phyloP scores from a whole-genome alignment of 1,140 invertebrate species.

The Stratiolaelaps scimitus region DNA sequence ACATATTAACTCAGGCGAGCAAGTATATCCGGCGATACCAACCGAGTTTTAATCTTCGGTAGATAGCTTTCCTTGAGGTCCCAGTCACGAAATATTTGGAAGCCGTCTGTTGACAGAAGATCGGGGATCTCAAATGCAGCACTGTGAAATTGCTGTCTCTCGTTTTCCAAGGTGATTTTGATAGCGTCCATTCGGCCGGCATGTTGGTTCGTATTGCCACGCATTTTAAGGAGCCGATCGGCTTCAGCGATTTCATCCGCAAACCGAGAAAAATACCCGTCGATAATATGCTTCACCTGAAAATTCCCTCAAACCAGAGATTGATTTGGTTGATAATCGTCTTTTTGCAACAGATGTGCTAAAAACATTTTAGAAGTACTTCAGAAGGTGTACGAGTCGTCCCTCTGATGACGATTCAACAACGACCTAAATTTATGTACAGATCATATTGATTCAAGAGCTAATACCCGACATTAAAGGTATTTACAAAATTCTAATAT shows the following conservation, averaged over 20 bases:
- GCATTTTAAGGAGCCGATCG: not conserved
- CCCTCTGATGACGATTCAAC: no score
- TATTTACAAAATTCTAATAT: not conserved
- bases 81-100: constrained; percentile 13
- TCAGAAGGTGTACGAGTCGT: no score
- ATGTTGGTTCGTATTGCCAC: constrained; percentile 4
- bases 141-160: constrained; percentile 1
- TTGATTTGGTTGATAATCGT: no score
- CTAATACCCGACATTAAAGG: not conserved
- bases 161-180: constrained; percentile 13
- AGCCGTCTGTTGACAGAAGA: constrained; percentile 4
- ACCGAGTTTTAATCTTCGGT: constrained; percentile 6
- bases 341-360: no score
- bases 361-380: no score
- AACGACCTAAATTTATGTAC: no score
- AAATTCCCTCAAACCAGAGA: not conserved
- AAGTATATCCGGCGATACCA: not conserved
- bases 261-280: constrained; percentile 9
- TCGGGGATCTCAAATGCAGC: constrained; percentile 5
- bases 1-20: not conserved
- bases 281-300: constrained; percentile 19
- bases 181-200: constrained; percentile 18
- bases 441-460: not conserved
- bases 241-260: constrained; percentile 13
- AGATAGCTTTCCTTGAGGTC: constrained; percentile 19